phyloP scores from a whole-genome alignment of 2,888 invertebrate genomes.

The Deilephila porcellus region DNA sequence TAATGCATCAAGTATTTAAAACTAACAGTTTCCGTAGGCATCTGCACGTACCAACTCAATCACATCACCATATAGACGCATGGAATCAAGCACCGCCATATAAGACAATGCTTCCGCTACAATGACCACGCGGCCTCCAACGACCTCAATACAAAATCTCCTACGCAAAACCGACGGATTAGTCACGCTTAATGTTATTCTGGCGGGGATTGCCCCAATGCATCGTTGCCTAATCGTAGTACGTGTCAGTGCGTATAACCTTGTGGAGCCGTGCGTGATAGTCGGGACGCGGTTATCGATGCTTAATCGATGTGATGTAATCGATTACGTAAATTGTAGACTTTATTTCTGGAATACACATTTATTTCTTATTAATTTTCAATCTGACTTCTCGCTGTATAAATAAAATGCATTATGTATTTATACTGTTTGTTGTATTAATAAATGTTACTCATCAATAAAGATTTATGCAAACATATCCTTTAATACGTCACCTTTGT shows the following conservation, averaged over 20 bases:
- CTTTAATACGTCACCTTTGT: too few relatives aligned
- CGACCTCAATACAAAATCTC: slow-evolving; percentile 61
- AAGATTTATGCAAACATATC: too few relatives aligned
- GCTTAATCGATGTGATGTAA: not conserved
- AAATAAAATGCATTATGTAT: not conserved
- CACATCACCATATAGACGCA: not conserved
- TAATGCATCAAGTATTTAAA: too few relatives aligned
- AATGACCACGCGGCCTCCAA: slow-evolving; percentile 58
- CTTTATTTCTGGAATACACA: too few relatives aligned
- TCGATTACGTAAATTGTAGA: not conserved
- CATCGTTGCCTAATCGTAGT: slow-evolving; percentile 52
- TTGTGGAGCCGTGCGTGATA: slow-evolving; percentile 15
- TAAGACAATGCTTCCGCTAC: slow-evolving; percentile 9
- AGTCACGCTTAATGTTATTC: slow-evolving; percentile 63
- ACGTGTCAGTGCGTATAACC: slow-evolving; percentile 14
- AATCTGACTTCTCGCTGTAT: not conserved
- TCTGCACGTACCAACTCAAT: not conserved
- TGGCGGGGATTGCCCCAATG: slow-evolving; percentile 63
- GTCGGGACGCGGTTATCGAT: not conserved
- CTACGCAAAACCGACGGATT: slow-evolving; percentile 58
- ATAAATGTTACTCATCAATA: too few relatives aligned
- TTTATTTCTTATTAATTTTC: not conserved
- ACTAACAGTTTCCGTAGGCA: not conserved
- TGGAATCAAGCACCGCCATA: slow-evolving; percentile 5
- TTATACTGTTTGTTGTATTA: too few relatives aligned